Percentiles rank a stretch among this genome's conserved stretches.
Conservation (phyloP, 2,113 vertebrate species). For the Sapajus apella region DNA sequence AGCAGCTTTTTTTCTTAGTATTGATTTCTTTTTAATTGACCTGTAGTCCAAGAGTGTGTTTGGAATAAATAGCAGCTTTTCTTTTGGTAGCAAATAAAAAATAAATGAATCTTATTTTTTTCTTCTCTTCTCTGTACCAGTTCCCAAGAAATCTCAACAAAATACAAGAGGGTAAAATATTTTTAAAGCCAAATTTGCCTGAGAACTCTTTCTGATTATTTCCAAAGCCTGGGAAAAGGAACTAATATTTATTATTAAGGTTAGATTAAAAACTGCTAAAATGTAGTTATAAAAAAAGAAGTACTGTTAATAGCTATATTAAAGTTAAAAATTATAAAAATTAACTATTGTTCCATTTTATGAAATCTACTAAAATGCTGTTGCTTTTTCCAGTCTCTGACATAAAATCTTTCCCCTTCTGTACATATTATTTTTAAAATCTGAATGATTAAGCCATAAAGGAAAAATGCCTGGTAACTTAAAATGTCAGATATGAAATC, state of each 20-base stretch:
- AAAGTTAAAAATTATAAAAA: neutral
- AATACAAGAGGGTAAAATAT: neutral
- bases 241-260: neutral
- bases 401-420: neutral
- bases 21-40: no score
- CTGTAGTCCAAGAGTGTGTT: no score
- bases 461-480: conserved; percentile 23
- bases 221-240: neutral
- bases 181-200: conserved; percentile 26
- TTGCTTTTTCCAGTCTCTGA: neutral
- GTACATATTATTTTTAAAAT: neutral
- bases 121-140: neutral
- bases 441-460: neutral
- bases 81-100: neutral
- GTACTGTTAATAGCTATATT: neutral
- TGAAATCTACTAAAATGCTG: neutral
- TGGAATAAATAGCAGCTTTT: no score
- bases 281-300: conserved; percentile 2
- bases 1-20: neutral
- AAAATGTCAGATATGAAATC: neutral
- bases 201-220: conserved; percentile 27
- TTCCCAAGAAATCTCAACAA: conserved; percentile 6
- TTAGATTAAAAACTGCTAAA: neutral
- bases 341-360: neutral
- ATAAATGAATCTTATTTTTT: neutral